Evolutionary conservation across 2,797 vertebrate genomes (phyloP), one percentile per base, ranked within the genome.

Genomic region (Calcarius lapponicus): DNA sequence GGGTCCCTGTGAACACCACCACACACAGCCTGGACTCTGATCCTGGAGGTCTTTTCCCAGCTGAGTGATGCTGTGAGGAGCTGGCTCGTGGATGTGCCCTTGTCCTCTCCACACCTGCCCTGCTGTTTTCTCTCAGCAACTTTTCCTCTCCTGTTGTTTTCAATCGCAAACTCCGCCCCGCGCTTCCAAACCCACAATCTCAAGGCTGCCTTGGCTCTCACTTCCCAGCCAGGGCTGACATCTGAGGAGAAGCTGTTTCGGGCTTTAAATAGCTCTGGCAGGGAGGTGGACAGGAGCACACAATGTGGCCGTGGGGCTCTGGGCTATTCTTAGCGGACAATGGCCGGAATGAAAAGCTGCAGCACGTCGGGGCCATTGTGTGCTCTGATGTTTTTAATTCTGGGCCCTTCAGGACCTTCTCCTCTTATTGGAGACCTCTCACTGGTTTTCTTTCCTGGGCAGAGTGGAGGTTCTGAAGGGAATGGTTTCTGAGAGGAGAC

Each of bases 251-350:
- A 71, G 42, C 89, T 75, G 51, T 42, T 83, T 80, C 18, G 16
- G 70, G 17, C 96, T 97, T 96, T 96, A 97, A 97, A 97, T 97
- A 97, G 92, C 97, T 48, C 86, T 94, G 57, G 86, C 80, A 94
- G 94, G 95, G 88, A 92, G 91, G 69, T 75, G 92, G 89, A 76
- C 56, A 56, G 96, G 57, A 86, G 92, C 92, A 67, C 76, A 96
- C 97, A 96, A 60, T 94, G 40, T 42, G 92, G 95, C 92, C 40
- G 57, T 50, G 90, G 93, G 85, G 88, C 92, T 97, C 90, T 43
- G 75, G 94, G 91, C 97, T 98, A 97, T 98, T 97, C 89, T 98
- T 97, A 93, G 97, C 88, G 78, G 84, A 98, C 97, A 98, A 98
- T 98, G 54, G 72, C 96, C 93, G 96, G 98, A 98, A 98, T 80